A percentile compares a stretch with the other conserved stretches of the same genome.
Evolutionary conservation across 2,797 vertebrate species (phyloP).

Genomic region (Champsocephalus gunnari): DNA sequence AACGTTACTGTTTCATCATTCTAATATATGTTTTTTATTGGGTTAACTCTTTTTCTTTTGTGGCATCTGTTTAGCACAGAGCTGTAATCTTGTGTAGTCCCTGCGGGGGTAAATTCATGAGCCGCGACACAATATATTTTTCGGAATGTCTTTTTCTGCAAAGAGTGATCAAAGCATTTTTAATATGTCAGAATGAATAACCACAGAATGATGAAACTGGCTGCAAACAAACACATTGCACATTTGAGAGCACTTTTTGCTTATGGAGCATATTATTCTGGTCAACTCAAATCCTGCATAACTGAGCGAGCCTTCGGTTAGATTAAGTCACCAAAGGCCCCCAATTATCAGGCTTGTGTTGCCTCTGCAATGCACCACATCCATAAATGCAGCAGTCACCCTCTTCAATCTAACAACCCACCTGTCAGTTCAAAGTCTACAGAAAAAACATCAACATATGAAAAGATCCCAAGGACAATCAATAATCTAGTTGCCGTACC

Average conservation of each 20-base stretch:
- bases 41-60: constrained; percentile 48
- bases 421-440: constrained; percentile 55
- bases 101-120: constrained; percentile 52
- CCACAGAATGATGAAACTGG: constrained; percentile 72
- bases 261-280: constrained; percentile 63
- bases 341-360: constrained; percentile 57
- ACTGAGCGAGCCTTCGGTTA: constrained; percentile 43
- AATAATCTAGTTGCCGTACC: constrained; percentile 63
- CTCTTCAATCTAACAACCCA: constrained; percentile 53
- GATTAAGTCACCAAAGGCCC: constrained; percentile 54
- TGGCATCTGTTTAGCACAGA: constrained; percentile 58
- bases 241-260: constrained; percentile 50
- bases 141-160: constrained; percentile 41
- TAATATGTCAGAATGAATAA: constrained; percentile 62
- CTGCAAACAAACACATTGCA: constrained; percentile 68
- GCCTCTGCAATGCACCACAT: constrained; percentile 58
- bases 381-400: constrained; percentile 53
- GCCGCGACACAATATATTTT: constrained; percentile 40
- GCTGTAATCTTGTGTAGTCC: constrained; percentile 42
- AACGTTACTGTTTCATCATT: constrained; percentile 65
- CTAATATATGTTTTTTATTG: constrained; percentile 52
- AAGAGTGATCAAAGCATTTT: constrained; percentile 68
- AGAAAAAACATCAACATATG: constrained; percentile 56
- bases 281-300: constrained; percentile 46
- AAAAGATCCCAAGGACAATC: constrained; percentile 76